Base-by-base conservation (phyloP, 2,797 vertebrate genomes). In the Acanthurus leucopareius region DNA sequence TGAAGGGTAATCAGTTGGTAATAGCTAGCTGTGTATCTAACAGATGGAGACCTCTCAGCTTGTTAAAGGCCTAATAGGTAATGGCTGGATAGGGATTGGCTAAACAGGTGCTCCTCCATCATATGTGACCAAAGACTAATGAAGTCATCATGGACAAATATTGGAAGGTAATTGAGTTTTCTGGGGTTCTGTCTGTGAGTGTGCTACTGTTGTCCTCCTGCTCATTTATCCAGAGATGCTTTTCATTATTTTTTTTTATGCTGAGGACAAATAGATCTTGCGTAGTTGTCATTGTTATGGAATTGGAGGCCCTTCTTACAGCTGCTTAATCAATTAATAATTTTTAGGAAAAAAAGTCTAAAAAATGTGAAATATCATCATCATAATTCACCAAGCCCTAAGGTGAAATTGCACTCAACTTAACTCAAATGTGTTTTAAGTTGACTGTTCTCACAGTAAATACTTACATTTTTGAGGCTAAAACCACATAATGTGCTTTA, bases 31-130 rank as follows among this genome's bases (percentile, higher is more conserved):
- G 72, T 75, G 79, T 62, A 17, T 70, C 51, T 52, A 80, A 81
- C 81, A 85, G 82, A 86, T 56, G 56, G 81, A 75, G 69, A 73
- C 32, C 59, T 63, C 76, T 81, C 75, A 79, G 74, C 81, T 86
- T 75, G 69, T 88, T 78, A 83, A 74, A 70, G 71, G 72, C 58
- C 81, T 91, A 84, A 90, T 88, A 65, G 68, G 85, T 71, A 75
- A 74, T 62, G 63, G 75, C 77, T 75, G 79, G 35, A 60, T 25
- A 25, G 74, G 79, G 73, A 80, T 77, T 77, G 74, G 69, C 44
- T 80, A 69, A 86, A 85, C 70, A 58, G 77, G 69, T 75, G 71
- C 83, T 86, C 45, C 15, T 91, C 87, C 79, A 91, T 94, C 91
- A 92, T 86, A 76, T 69, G 71, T 67, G 82, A 79, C 80, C 48